phyloP scores from a whole-genome alignment of 2,113 vertebrate genomes.

The Callorhinus ursinus region DNA sequence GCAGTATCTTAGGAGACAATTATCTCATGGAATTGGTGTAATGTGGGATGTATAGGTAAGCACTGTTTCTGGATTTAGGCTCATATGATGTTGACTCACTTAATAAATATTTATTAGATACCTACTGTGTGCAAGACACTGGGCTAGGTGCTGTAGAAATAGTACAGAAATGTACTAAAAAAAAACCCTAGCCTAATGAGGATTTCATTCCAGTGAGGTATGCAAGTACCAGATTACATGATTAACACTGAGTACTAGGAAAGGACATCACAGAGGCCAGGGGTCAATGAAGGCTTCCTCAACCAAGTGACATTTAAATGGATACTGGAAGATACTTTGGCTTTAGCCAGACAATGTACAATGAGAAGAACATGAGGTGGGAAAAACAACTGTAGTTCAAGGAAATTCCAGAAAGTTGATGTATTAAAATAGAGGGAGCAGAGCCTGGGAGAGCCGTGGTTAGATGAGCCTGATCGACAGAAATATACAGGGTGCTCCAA shows the following conservation, averaged over 20 bases:
- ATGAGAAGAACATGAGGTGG: background rate
- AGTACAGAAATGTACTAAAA: too few species aligned
- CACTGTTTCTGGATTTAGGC: background rate
- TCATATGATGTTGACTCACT: background rate
- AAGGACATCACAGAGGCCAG: background rate
- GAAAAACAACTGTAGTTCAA: background rate
- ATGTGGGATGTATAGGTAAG: background rate
- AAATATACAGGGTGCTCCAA: accelerated
- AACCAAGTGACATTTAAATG: background rate
- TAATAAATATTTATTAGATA: background rate
- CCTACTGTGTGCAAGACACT: background rate
- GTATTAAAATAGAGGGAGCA: background rate
- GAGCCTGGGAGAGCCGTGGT: accelerated
- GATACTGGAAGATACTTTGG: background rate
- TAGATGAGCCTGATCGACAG: background rate
- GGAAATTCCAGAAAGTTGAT: too few species aligned
- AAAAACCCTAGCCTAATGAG: accelerated
- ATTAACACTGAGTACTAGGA: background rate
- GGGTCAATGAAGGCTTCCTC: background rate
- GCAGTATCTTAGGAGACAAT: background rate
- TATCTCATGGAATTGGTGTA: too few species aligned
- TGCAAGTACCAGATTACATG: accelerated
- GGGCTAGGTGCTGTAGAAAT: background rate
- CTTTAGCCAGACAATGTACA: background rate
- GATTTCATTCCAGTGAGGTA: background rate